Evolutionary conservation across 2,797 vertebrate genomes (phyloP), one percentile per base, ranked within the genome.

Genomic region (Enteromius viviparus): DNA sequence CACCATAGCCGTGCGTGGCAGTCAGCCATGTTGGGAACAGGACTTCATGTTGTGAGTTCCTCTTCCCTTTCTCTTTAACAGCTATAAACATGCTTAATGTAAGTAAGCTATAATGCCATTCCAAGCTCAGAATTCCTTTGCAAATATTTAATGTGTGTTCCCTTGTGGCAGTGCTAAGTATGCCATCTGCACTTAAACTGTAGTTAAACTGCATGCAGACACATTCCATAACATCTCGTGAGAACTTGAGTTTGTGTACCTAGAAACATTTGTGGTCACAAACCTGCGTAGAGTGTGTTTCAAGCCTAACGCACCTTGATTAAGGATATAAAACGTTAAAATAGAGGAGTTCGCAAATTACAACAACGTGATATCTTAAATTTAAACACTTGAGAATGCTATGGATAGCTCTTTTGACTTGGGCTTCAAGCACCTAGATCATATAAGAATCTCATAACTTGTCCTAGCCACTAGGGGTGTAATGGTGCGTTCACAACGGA

Each of bases 1-100:
- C 1, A 99, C 98, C 74, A 97, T 99, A 0, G 96, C 97, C 0
- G 98, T 99, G 89, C 95, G 98, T 1, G 97, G 98, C 88, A 96
- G 94, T 93, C 95, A 97, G 94, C 98, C 98, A 69, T 96, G 97
- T 92, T 99, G 98, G 98, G 98, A 99, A 90, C 98, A 99, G 91
- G 98, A 99, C 89, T 99, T 99, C 91, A 99, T 99, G 98, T 99
- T 99, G 98, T 99, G 91, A 98, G 97, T 97, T 80, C n/a, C 62
- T 42, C n/a, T 66, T 65, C 7, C 70, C 9, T 49, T n/a, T 37
- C 29, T 76, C 14, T 45, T 51, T 29, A 10, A 9, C 15, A 15
- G 6, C 26, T 12, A 40, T 47, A 72, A 47, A 53, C n/a, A 10
- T 23, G 12, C 12, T 11, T 51, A 15, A 47, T 29, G n/a, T 34